phyloP scores from a whole-genome alignment of 2,888 invertebrate genomes.

The Parthenolecanium corni region DNA sequence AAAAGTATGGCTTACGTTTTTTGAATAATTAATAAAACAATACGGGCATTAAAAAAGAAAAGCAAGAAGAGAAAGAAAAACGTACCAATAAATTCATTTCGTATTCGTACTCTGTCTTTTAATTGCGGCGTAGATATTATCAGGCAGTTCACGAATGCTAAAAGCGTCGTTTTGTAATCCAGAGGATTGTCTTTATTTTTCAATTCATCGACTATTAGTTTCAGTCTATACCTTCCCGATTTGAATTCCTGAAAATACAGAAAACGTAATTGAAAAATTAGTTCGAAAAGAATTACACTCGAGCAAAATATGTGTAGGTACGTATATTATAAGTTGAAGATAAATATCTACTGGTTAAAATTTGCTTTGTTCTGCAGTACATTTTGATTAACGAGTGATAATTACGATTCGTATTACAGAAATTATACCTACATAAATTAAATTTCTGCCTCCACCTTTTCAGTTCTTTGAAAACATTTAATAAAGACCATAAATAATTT shows the following conservation, averaged over 20 bases:
- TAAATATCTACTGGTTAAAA: too few relatives aligned
- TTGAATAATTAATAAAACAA: background rate
- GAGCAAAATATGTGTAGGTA: background rate
- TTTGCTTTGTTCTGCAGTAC: too few relatives aligned
- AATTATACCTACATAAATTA: too few relatives aligned
- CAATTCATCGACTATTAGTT: conserved; percentile 77
- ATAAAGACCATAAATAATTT: too few relatives aligned
- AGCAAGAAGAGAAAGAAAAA: conserved; percentile 26
- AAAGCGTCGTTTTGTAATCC: conserved; percentile 81
- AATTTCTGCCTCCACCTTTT: too few relatives aligned
- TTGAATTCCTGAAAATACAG: conserved; percentile 57
- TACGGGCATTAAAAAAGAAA: background rate
- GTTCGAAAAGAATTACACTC: background rate
- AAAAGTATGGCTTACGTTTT: background rate
- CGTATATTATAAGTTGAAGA: background rate
- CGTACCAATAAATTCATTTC: conserved; percentile 92
- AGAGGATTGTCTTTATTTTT: conserved; percentile 44
- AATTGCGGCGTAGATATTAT: conserved; percentile 80
- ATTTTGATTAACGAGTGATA: too few relatives aligned
- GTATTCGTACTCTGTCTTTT: conserved; percentile 72
- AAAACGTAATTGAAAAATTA: background rate
- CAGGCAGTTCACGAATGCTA: conserved; percentile 91
- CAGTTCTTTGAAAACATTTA: too few relatives aligned
- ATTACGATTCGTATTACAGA: too few relatives aligned
- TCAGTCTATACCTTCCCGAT: conserved; percentile 77